Conservation (phyloP, 1,140 invertebrate genomes). For the Drosophila subobscura region DNA sequence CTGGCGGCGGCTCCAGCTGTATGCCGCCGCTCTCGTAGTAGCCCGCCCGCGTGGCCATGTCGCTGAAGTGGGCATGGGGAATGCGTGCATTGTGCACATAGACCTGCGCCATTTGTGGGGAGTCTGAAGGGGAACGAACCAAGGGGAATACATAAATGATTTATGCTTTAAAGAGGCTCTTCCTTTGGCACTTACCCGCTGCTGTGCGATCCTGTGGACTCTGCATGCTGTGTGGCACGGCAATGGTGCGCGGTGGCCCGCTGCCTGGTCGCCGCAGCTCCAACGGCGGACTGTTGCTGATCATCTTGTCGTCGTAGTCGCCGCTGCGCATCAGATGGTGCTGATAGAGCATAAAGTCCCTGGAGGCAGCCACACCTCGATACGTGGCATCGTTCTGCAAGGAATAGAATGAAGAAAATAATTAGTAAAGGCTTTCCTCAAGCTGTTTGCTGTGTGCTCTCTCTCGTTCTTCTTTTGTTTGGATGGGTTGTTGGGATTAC, state of each 20-base stretch:
- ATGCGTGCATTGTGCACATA: slow-evolving; percentile 85
- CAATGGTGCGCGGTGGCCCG: slow-evolving; percentile 72
- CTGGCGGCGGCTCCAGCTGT: slow-evolving; percentile 86
- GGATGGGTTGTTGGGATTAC: slow-evolving; percentile 54
- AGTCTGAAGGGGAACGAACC: slow-evolving; percentile 83
- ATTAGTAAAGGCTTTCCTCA: background rate
- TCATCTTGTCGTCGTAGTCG: slow-evolving; percentile 83
- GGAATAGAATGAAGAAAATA: background rate
- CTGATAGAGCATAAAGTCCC: slow-evolving; percentile 87
- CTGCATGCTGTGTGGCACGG: slow-evolving; percentile 86
- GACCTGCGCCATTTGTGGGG: slow-evolving; percentile 89
- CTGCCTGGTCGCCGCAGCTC: slow-evolving; percentile 87
- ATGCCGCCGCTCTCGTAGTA: slow-evolving; percentile 62
- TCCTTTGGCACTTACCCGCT: slow-evolving; percentile 85
- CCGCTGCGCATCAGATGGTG: slow-evolving; percentile 87
- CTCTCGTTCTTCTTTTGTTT: background rate
- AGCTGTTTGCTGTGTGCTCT: background rate
- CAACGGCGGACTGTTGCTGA: slow-evolving; percentile 88
- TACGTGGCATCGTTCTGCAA: slow-evolving; percentile 87
- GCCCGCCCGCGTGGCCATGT: slow-evolving; percentile 73
- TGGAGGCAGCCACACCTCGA: slow-evolving; percentile 74
- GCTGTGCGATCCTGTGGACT: slow-evolving; percentile 90
- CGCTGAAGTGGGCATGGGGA: slow-evolving; percentile 82
- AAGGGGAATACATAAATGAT: background rate
- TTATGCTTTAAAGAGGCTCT: no score